Percentiles rank a stretch among this genome's conserved stretches.
Evolutionary conservation across 2,113 vertebrate species (phyloP).

Genomic region (Puffinus mauretanicus): DNA sequence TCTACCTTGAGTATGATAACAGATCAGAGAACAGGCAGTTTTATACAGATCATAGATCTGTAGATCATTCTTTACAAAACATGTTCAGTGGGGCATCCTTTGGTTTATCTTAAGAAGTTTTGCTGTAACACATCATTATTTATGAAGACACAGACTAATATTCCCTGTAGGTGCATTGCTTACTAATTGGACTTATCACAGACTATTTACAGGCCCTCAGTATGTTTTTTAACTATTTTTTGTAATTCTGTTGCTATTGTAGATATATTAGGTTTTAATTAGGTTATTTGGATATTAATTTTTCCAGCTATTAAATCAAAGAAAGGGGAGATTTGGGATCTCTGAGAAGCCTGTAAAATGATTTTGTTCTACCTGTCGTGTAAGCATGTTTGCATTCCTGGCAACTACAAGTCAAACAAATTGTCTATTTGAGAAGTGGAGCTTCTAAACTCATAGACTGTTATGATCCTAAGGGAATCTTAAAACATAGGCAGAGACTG

Average conservation of each 20-base stretch:
- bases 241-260: not conserved
- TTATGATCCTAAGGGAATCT: slow-evolving; percentile 26
- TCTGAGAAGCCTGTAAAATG: not conserved
- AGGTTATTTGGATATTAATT: not conserved
- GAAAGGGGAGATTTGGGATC: not conserved
- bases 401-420: not conserved
- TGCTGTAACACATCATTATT: not conserved
- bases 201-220: not conserved
- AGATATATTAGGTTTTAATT: not conserved
- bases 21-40: not conserved
- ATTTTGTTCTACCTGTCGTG: not conserved
- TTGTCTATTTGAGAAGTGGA: not conserved
- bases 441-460: not conserved
- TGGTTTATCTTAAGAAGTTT: not conserved
- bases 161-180: not conserved
- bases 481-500: slow-evolving; percentile 30
- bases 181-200: not conserved
- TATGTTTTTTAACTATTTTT: not conserved
- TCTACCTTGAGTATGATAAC: not conserved
- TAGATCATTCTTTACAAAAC: not conserved
- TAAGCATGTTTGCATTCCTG: not conserved
- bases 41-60: not conserved
- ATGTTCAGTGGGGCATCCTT: not conserved
- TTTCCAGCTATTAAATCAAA: not conserved
- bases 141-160: not conserved